A percentile compares a stretch with the other conserved stretches of the same genome.
Evolutionary conservation across 2,888 invertebrate species (phyloP).

Genomic region (Drosophila monieri): DNA sequence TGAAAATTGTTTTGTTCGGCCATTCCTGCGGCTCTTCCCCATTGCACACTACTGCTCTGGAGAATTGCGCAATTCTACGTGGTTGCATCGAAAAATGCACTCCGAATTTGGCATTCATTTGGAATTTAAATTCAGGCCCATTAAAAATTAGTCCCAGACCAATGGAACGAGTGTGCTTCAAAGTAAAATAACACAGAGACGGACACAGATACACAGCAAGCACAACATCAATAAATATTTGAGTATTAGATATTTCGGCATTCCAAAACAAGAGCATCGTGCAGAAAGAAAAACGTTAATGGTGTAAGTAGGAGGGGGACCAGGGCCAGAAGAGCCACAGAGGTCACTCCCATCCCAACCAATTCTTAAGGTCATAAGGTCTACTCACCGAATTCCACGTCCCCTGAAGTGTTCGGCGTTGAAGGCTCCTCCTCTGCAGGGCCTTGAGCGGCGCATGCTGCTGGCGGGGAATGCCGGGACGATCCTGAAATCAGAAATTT

Average conservation of each 20-base stretch:
- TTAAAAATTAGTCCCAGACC: slow-evolving; percentile 28
- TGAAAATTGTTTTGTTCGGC: slow-evolving; percentile 25
- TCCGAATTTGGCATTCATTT: slow-evolving; percentile 30
- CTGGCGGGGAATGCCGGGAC: slow-evolving; percentile 73
- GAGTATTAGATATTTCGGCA: slow-evolving; percentile 33
- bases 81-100: slow-evolving; percentile 9
- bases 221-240: slow-evolving; percentile 46
- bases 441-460: slow-evolving; percentile 35
- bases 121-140: slow-evolving; percentile 42
- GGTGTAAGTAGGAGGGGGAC: not conserved
- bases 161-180: slow-evolving; percentile 23
- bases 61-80: slow-evolving; percentile 58
- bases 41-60: slow-evolving; percentile 1
- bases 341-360: not conserved
- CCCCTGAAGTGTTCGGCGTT: slow-evolving; percentile 69
- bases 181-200: slow-evolving; percentile 27
- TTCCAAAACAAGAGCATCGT: slow-evolving; percentile 51
- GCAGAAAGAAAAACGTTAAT: slow-evolving; percentile 57
- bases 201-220: slow-evolving; percentile 33
- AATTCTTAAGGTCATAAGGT: not conserved
- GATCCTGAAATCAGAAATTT: slow-evolving; percentile 47
- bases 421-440: slow-evolving; percentile 60
- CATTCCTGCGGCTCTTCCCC: slow-evolving; percentile 8
- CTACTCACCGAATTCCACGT: slow-evolving; percentile 81
- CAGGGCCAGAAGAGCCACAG: not conserved